These are phyloP conservation scores for Micropterix aruncella DNA, from an alignment of 2,888 invertebrate species.

Conservation along the genomic window DNA sequence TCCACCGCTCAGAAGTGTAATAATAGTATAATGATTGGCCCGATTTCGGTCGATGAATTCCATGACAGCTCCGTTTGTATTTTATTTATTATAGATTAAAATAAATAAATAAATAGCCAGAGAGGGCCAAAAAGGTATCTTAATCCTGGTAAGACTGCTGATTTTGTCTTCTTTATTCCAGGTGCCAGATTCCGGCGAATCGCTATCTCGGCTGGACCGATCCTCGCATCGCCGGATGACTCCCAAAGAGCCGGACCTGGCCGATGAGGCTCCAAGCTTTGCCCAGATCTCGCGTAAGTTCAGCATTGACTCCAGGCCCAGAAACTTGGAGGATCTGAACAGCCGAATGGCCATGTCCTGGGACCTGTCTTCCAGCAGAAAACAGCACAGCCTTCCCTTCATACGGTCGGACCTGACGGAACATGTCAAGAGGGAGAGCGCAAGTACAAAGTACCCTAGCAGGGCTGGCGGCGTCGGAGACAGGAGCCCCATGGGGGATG, in stretches of 20 bases:
- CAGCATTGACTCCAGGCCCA: slow-evolving; percentile 6
- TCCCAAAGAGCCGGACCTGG: background rate
- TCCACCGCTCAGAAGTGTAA: too few relatives aligned
- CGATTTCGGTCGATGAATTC: too few relatives aligned
- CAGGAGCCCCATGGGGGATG: background rate
- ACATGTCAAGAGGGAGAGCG: background rate
- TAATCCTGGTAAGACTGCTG: too few relatives aligned
- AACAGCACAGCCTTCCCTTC: background rate
- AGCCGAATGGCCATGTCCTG: background rate
- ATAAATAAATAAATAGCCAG: background rate
- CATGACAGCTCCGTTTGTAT: too few relatives aligned
- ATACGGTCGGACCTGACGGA: background rate
- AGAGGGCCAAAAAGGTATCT: background rate
- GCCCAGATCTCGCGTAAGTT: slow-evolving; percentile 9
- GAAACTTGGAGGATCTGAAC: background rate
- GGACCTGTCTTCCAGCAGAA: background rate
- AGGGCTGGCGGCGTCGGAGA: background rate
- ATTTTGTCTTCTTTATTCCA: too few relatives aligned
- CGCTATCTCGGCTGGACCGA: background rate
- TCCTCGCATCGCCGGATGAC: background rate
- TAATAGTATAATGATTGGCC: too few relatives aligned
- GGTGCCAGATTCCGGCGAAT: background rate
- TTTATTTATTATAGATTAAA: background rate
- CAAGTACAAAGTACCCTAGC: background rate
- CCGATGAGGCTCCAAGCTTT: slow-evolving; percentile 5